These are phyloP conservation scores for Periophthalmodon schlosseri DNA, from an alignment of 2,113 vertebrate genomes.

Conservation along the genomic window DNA sequence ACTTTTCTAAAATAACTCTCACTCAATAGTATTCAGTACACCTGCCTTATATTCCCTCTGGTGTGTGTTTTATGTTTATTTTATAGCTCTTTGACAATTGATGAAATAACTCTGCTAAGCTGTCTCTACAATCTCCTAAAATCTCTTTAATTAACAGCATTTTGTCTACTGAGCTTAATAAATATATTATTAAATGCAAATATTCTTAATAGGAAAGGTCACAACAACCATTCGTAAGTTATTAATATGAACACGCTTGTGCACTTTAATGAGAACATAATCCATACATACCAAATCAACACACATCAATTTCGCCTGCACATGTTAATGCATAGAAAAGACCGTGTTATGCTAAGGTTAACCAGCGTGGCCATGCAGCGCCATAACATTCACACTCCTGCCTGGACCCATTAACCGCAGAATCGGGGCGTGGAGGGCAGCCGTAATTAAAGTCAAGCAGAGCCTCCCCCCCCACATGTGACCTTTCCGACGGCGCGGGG, in stretches of 20 bases:
- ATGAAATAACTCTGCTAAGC: background rate
- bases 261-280: conserved; percentile 9
- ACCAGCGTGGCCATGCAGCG: background rate
- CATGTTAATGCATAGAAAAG: background rate
- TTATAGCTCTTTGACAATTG: background rate
- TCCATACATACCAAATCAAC: background rate
- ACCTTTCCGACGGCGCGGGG: conserved; percentile 18
- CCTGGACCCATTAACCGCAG: background rate
- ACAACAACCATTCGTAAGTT: background rate
- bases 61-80: background rate
- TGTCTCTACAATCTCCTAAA: background rate
- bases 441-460: conserved; percentile 5
- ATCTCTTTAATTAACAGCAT: too few relatives aligned
- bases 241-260: conserved; percentile 4
- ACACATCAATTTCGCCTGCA: background rate
- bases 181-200: background rate
- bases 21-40: too few relatives aligned
- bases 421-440: background rate
- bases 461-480: background rate
- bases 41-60: too few relatives aligned
- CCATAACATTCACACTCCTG: conserved; percentile 3
- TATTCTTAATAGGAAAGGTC: background rate
- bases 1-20: too few relatives aligned
- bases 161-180: too few relatives aligned
- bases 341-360: background rate